Percentiles rank a stretch among this genome's conserved stretches.
Conservation (phyloP, 2,113 vertebrate genomes). For the Odobenus rosmarus region DNA sequence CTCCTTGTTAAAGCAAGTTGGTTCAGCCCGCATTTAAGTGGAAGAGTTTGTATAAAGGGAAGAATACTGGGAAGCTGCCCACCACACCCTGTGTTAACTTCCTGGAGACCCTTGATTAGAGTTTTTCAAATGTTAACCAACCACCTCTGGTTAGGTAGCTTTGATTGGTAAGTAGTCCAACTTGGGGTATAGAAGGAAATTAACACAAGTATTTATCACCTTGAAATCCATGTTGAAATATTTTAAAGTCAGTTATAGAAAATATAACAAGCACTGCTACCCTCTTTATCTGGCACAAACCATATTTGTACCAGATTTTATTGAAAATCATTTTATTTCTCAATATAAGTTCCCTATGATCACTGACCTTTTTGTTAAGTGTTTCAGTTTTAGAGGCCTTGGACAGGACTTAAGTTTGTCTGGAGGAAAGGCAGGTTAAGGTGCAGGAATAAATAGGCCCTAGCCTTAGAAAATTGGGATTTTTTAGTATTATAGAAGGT, state of each 20-base stretch:
- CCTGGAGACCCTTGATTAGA: not conserved
- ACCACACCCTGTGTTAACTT: not conserved
- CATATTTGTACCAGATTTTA: not conserved
- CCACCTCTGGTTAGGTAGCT: not conserved
- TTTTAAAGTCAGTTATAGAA: not conserved
- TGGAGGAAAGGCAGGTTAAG: not conserved
- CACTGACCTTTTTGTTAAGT: not conserved
- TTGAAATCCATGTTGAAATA: conserved; percentile 8
- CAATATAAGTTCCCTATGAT: not conserved
- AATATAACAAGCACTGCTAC: not conserved
- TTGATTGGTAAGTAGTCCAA: not conserved
- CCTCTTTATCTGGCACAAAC: not conserved
- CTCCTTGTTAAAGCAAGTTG: not conserved
- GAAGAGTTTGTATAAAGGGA: not conserved
- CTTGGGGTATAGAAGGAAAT: not conserved
- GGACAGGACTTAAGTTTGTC: no score
- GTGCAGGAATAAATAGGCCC: not conserved
- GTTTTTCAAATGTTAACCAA: not conserved
- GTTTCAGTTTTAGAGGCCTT: not conserved
- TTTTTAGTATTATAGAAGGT: not conserved
- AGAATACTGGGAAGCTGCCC: not conserved
- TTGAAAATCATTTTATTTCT: not conserved
- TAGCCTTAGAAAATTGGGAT: not conserved
- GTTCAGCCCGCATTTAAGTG: not conserved
- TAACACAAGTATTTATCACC: not conserved